Percentiles rank a stretch among this genome's conserved stretches.
These are phyloP conservation scores for Sisyra nigra DNA, from an alignment of 2,888 invertebrate genomes.

Conservation along the genomic window DNA sequence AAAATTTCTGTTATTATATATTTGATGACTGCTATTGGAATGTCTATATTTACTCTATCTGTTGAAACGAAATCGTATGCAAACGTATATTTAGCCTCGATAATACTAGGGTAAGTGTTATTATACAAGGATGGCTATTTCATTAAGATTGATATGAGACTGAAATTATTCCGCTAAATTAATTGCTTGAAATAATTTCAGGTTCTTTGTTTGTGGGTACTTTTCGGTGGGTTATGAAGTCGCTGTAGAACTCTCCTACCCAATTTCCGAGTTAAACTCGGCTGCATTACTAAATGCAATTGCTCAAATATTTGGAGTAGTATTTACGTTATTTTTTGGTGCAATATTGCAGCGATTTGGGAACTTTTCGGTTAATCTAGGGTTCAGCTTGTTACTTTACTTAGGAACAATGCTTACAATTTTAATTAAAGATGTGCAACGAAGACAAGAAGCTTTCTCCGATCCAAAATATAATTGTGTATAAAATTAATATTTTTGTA, in stretches of 20 bases:
- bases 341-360: no score
- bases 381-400: no score
- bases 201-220: constrained; percentile 18
- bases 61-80: constrained; percentile 12
- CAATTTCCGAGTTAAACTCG: constrained; percentile 19
- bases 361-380: no score
- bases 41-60: constrained; percentile 15
- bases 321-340: constrained; percentile 13
- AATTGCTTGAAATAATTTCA: constrained; percentile 5
- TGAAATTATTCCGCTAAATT: no score
- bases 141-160: not conserved
- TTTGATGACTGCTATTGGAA: constrained; percentile 13
- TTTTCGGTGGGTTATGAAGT: constrained; percentile 18
- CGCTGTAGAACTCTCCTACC: constrained; percentile 19
- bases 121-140: not conserved
- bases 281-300: constrained; percentile 17
- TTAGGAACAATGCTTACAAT: no score
- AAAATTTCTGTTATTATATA: constrained; percentile 14
- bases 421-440: no score
- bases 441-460: no score
- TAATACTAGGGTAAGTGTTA: constrained; percentile 14
- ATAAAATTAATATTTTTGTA: no score
- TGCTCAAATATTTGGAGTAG: constrained; percentile 17
- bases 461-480: no score
- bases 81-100: constrained; percentile 13